Percentiles rank a stretch among this genome's conserved stretches.
Conservation (phyloP, 2,797 vertebrate genomes). For the Melanotaenia maccullochi region DNA sequence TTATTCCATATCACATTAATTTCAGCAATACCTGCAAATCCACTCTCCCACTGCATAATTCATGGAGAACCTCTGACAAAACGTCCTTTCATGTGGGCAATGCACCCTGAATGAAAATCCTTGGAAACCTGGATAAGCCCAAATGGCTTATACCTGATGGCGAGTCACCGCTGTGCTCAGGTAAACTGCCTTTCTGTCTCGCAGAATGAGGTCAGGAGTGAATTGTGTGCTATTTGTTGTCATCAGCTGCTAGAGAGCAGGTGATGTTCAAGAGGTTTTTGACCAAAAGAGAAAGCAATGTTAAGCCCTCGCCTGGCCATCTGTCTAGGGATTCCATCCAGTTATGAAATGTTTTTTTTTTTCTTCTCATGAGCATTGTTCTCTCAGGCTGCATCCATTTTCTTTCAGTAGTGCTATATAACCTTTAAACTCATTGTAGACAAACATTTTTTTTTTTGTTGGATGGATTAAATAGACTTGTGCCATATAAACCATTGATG, state of each 20-base stretch:
- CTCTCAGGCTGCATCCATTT: neutral
- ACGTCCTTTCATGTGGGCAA: constrained; percentile 74
- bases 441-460: constrained; percentile 24
- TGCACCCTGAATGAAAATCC: constrained; percentile 64
- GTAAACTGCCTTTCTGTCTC: constrained; percentile 60
- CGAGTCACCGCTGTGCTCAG: constrained; percentile 66
- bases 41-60: constrained; percentile 76
- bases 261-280: constrained; percentile 40
- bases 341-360: constrained; percentile 24
- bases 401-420: constrained; percentile 5
- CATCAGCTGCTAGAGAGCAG: constrained; percentile 35
- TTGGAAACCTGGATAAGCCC: constrained; percentile 73
- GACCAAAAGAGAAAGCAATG: constrained; percentile 22
- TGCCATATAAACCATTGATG: constrained; percentile 49
- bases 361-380: constrained; percentile 11
- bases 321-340: constrained; percentile 36
- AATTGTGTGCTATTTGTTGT: constrained; percentile 55
- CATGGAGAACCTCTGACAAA: constrained; percentile 69
- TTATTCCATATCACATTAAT: constrained; percentile 74
- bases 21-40: constrained; percentile 77
- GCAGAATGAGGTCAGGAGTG: constrained; percentile 68
- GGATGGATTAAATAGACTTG: constrained; percentile 13
- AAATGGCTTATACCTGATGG: constrained; percentile 71
- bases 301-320: constrained; percentile 33
- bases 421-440: constrained; percentile 10